phyloP scores from a whole-genome alignment of 1,140 invertebrate species.

The Leptonema lineaticorne region DNA sequence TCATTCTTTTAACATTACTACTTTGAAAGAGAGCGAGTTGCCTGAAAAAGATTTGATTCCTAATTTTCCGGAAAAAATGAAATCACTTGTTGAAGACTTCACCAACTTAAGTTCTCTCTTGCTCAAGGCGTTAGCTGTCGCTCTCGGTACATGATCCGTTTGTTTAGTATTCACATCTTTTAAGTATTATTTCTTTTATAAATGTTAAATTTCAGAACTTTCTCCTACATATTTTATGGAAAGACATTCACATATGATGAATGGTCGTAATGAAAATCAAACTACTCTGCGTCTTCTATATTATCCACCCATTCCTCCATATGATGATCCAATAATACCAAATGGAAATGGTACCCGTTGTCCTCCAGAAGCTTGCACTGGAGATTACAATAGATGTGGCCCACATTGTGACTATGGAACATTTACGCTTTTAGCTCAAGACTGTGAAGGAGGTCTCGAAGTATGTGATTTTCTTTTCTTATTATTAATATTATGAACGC shows the following conservation, averaged over 20 bases:
- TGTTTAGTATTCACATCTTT: slow-evolving; percentile 8
- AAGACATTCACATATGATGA: slow-evolving; percentile 65
- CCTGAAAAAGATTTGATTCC: slow-evolving; percentile 67
- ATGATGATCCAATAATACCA: slow-evolving; percentile 51
- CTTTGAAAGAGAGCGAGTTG: slow-evolving; percentile 59
- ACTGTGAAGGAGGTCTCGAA: slow-evolving; percentile 63
- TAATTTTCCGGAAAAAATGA: slow-evolving; percentile 62
- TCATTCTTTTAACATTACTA: slow-evolving; percentile 67
- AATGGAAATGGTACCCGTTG: slow-evolving; percentile 28
- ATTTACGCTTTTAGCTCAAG: slow-evolving; percentile 72
- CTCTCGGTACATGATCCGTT: slow-evolving; percentile 51
- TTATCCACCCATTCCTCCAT: slow-evolving; percentile 65
- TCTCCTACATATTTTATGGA: slow-evolving; percentile 56
- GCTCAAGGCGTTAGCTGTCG: slow-evolving; percentile 65
- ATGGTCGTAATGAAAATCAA: slow-evolving; percentile 60
- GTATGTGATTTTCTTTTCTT: slow-evolving; percentile 38
- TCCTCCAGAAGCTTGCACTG: slow-evolving; percentile 36
- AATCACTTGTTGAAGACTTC: slow-evolving; percentile 64
- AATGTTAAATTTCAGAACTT: slow-evolving; percentile 26
- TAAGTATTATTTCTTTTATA: background rate
- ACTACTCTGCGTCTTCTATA: slow-evolving; percentile 68
- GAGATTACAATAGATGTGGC: slow-evolving; percentile 64
- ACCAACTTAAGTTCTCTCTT: slow-evolving; percentile 66
- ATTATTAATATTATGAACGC: no score
- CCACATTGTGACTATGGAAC: slow-evolving; percentile 74